Conservation (phyloP, 2,113 vertebrate species). For the Neotoma lepida region DNA sequence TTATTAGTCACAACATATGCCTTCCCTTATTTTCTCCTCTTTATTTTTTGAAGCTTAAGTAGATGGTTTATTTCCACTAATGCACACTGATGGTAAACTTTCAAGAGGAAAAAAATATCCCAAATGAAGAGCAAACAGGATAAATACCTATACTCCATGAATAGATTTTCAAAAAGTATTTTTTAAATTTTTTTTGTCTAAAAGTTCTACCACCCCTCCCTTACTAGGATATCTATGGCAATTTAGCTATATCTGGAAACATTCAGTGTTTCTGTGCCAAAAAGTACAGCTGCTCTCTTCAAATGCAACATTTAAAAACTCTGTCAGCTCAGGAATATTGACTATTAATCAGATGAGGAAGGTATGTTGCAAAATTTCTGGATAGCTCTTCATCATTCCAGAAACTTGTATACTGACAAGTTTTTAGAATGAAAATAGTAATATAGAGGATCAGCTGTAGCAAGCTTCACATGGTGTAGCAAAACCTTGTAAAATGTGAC, state of each 20-base stretch:
- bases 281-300: slow-evolving; percentile 43
- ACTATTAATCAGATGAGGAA: background rate
- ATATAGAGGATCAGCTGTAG: background rate
- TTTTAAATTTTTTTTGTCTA: background rate
- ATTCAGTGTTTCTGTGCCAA: slow-evolving; percentile 3
- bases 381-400: background rate
- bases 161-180: background rate
- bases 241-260: slow-evolving; percentile 16
- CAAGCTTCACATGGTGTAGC: background rate
- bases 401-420: background rate
- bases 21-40: background rate
- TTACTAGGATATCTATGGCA: slow-evolving; percentile 1
- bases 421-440: background rate
- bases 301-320: slow-evolving; percentile 50
- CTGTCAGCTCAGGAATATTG: slow-evolving; percentile 27
- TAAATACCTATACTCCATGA: background rate
- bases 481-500: background rate
- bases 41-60: slow-evolving; percentile 1
- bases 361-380: background rate
- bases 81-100: background rate
- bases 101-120: background rate
- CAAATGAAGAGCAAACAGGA: background rate
- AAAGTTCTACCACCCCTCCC: background rate
- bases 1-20: background rate
- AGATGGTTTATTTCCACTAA: background rate